Evolutionary conservation across 2,797 vertebrate species (phyloP).

Genomic region (Crocodylus rhombifer): DNA sequence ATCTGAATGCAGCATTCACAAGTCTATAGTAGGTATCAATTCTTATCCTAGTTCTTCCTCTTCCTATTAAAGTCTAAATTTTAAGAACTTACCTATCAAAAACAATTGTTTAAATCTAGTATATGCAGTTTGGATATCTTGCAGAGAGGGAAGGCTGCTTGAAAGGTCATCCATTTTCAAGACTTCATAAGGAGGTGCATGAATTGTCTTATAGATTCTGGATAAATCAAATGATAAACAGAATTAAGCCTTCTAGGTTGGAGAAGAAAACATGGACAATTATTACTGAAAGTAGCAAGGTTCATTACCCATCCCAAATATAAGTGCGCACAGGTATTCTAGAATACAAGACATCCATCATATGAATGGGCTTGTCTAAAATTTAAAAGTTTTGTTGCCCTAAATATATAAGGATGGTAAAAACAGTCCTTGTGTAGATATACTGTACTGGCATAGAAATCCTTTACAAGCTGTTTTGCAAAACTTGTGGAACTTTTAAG

Average conservation of each 20-base stretch:
- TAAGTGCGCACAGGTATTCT: neutral
- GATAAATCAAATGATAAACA: conserved; percentile 60
- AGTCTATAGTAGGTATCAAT: neutral
- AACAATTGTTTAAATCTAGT: conserved; percentile 90
- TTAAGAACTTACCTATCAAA: conserved; percentile 85
- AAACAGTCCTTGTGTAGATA: rapidly evolving
- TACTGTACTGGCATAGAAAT: neutral
- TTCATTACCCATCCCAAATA: neutral
- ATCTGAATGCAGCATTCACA: neutral
- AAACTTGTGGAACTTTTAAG: neutral
- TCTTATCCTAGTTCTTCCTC: neutral
- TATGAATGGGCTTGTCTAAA: neutral
- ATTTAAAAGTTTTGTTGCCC: neutral
- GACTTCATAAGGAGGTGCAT: conserved; percentile 84
- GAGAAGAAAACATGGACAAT: neutral
- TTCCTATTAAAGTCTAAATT: neutral
- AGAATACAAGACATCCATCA: neutral
- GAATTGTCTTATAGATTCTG: conserved; percentile 83
- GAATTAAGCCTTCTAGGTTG: conserved; percentile 56
- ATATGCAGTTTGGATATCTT: conserved; percentile 89
- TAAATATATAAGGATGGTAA: neutral
- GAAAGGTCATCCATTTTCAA: conserved; percentile 88
- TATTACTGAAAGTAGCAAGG: conserved; percentile 9
- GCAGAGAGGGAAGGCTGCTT: conserved; percentile 85
- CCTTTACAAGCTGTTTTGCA: neutral